Conservation (phyloP, 2,113 vertebrate genomes). For the Poecilia latipinna region DNA sequence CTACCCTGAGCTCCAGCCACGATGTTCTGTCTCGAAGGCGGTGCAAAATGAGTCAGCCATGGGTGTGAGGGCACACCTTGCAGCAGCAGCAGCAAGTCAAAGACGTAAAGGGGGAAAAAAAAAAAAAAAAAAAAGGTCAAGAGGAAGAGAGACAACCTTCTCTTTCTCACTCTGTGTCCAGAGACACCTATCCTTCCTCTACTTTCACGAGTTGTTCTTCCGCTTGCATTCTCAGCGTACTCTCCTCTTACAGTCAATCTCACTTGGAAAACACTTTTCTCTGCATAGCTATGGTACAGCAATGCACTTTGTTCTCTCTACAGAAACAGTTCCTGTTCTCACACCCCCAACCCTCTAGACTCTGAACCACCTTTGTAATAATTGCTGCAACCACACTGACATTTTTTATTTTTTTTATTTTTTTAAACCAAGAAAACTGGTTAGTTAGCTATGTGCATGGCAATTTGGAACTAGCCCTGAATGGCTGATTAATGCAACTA, state of each 20-base stretch:
- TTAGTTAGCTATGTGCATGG: not conserved
- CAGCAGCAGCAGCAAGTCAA: not conserved
- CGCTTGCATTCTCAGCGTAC: not conserved
- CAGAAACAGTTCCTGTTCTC: not conserved
- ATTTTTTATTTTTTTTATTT: not conserved
- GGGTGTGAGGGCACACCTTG: not conserved
- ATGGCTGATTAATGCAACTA: not conserved
- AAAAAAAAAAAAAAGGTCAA: not conserved
- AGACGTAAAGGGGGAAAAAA: not conserved
- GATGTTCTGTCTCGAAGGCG: slow-evolving; percentile 30
- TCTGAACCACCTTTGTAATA: not conserved
- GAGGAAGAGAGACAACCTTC: not conserved
- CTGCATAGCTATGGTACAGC: not conserved
- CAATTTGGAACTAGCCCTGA: not conserved
- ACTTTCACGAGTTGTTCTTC: not conserved
- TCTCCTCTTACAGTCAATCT: slow-evolving; percentile 1
- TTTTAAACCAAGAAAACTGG: not conserved
- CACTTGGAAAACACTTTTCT: not conserved
- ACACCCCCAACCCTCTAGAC: not conserved
- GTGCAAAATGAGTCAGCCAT: not conserved
- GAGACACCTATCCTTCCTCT: not conserved
- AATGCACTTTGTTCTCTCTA: not conserved
- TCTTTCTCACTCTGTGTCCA: slow-evolving; percentile 15
- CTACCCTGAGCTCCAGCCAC: slow-evolving; percentile 39
- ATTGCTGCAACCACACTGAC: slow-evolving; percentile 1